Base-by-base conservation (phyloP, 2,888 invertebrate species). In the Drosophila mimica region DNA sequence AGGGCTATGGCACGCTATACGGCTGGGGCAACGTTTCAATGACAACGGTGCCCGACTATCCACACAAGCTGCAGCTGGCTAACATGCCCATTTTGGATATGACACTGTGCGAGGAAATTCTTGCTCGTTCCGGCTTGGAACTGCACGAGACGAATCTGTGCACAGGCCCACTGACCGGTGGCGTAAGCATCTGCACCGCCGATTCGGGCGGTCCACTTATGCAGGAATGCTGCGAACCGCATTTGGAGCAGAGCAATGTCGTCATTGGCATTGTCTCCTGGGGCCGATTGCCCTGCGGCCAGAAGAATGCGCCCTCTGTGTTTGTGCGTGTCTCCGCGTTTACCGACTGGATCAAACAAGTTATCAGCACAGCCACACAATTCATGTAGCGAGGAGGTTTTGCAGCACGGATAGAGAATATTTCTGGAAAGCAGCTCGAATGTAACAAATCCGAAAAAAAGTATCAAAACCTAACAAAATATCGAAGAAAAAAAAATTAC, bases 201-300 rank as follows among this genome's bases (percentile, higher is more conserved):
- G 93, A 93, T 68, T 93, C 93, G 0, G 93, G 93, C 17, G 93
- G 93, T 0, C 93, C 93, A 2, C 70, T 93, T 8, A 88, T 93
- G n/a, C 92, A 93, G 69, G 79, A 90, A 53, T 89, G 90, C 76
- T 89, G 88, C 64, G 85, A 86, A 13, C 70, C 81, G 5, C 80
- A 79, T 49, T 82, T 82, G 51, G 81, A 86, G n/a, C 81, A 82
- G 43, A 75, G 71, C 31, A 80, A 83, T 67, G 88, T 88, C 3
- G 90, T 91, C 79, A 91, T 94, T 63, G 94, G 94, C 72, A 91
- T 94, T 54, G 94, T 94, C 15, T 94, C 94, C 3, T 94, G 94
- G 94, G 94, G 94, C 17, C 79, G 90, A 62, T 91, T 92, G 75
- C 94, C 94, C 3, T 94, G 94, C 71, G 94, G 94, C 6, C 85